A percentile compares a stretch with the other conserved stretches of the same genome.
Evolutionary conservation across 1,140 invertebrate species (phyloP).

Genomic region (Zophobas morio): DNA sequence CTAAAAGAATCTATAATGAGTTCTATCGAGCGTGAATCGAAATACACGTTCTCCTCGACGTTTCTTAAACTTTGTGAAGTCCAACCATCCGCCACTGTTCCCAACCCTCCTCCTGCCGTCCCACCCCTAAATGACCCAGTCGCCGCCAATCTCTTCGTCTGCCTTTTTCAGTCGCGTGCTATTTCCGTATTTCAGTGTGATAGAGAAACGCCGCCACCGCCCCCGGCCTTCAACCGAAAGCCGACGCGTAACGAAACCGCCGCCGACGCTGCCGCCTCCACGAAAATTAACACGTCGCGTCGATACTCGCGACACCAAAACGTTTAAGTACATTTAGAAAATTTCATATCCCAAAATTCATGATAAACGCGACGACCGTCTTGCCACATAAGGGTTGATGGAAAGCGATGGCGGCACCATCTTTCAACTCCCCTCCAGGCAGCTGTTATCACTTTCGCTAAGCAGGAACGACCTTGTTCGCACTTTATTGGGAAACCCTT

Average conservation of each 20-base stretch:
- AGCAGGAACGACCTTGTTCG: conserved; percentile 41
- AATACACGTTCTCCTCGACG: too few species aligned
- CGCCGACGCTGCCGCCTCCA: conserved; percentile 29
- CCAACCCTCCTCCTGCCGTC: background rate
- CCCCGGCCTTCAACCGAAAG: conserved; percentile 1
- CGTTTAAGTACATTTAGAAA: background rate
- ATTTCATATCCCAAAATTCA: background rate
- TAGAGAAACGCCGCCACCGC: conserved; percentile 14
- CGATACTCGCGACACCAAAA: conserved; percentile 24
- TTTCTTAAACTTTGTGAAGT: too few species aligned
- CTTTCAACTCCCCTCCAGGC: background rate
- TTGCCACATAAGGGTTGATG: background rate
- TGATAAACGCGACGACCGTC: background rate
- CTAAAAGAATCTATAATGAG: too few species aligned
- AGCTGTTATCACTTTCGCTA: conserved; percentile 23
- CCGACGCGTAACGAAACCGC: conserved; percentile 41
- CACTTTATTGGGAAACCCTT: conserved; percentile 46
- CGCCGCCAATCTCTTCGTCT: conserved; percentile 14
- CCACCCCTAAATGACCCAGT: background rate
- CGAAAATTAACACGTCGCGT: conserved; percentile 30
- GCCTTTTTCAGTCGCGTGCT: conserved; percentile 29
- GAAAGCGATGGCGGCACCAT: background rate
- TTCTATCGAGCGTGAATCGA: too few species aligned
- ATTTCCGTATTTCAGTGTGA: conserved; percentile 39
- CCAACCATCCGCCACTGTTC: background rate